Evolutionary conservation across 2,797 vertebrate species (phyloP).

Genomic region (Anas georgica): DNA sequence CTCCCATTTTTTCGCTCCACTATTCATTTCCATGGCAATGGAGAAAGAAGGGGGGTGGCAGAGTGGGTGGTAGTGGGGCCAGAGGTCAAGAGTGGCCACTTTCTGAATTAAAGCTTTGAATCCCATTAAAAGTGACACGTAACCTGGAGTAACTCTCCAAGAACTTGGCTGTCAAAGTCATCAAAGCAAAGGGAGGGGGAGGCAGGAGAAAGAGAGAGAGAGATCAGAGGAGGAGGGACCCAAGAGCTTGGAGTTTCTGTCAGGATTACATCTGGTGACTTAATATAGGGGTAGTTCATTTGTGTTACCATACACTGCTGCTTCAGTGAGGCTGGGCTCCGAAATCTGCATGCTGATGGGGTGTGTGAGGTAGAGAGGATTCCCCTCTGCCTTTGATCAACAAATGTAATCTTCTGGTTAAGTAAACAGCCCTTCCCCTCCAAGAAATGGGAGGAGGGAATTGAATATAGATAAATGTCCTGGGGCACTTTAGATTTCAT

Average conservation of each 20-base stretch:
- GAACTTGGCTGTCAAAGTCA: constrained; percentile 72
- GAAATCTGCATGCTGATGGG: not conserved
- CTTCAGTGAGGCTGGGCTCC: not conserved
- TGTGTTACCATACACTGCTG: constrained; percentile 18
- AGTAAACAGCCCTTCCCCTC: constrained; percentile 35
- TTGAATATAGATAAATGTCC: not conserved
- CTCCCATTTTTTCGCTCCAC: constrained; percentile 79
- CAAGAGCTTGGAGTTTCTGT: constrained; percentile 46
- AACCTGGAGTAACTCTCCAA: constrained; percentile 77
- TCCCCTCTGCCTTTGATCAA: constrained; percentile 3
- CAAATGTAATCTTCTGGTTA: constrained; percentile 44
- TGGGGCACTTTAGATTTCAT: not conserved
- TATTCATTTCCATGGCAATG: constrained; percentile 81
- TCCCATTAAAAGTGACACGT: constrained; percentile 76
- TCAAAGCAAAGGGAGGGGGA: constrained; percentile 64
- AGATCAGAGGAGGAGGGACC: constrained; percentile 72
- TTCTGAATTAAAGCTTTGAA: constrained; percentile 80
- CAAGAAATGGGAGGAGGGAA: not conserved
- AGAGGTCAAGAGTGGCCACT: constrained; percentile 82
- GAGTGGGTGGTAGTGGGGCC: constrained; percentile 77
- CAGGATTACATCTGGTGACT: constrained; percentile 70
- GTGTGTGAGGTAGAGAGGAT: not conserved
- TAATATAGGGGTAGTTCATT: constrained; percentile 56
- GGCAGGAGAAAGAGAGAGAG: constrained; percentile 27
- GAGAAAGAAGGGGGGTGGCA: constrained; percentile 68